phyloP scores from a whole-genome alignment of 2,113 vertebrate genomes.

The Ageneiosus marmoratus region DNA sequence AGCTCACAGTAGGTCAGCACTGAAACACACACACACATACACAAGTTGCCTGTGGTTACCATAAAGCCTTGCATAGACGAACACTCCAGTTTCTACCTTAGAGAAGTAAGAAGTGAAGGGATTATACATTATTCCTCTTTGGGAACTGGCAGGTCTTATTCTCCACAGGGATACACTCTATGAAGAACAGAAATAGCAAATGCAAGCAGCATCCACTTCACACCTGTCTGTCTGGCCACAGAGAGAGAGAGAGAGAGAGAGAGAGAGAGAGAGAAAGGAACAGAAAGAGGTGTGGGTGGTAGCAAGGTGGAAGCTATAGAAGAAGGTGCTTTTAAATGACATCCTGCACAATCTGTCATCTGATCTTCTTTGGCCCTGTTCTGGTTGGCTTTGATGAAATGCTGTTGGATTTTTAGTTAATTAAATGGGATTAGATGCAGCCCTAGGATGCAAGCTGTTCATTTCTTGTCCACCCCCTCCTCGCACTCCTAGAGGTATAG shows the following conservation, averaged over 20 bases:
- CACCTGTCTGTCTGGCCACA: slow-evolving; percentile 27
- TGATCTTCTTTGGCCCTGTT: slow-evolving; percentile 32
- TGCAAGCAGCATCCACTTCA: slow-evolving; percentile 11
- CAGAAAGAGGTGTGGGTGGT: no score
- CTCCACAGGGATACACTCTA: background rate
- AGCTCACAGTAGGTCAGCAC: background rate
- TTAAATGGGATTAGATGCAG: slow-evolving; percentile 64
- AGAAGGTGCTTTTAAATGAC: slow-evolving; percentile 48
- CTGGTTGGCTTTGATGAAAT: slow-evolving; percentile 49
- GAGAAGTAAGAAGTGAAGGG: background rate
- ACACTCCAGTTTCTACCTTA: background rate
- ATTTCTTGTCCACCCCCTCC: slow-evolving; percentile 44
- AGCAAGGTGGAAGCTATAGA: background rate
- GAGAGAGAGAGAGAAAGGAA: background rate
- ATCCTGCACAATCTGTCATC: slow-evolving; percentile 46
- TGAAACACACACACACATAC: no score
- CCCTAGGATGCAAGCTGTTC: slow-evolving; percentile 47
- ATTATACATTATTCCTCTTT: background rate
- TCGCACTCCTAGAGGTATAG: background rate
- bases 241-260: slow-evolving; percentile 16
- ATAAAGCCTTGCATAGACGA: background rate
- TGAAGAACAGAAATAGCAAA: slow-evolving; percentile 22
- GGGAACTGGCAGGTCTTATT: background rate
- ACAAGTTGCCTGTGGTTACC: background rate
- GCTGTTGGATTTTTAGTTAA: slow-evolving; percentile 58